Evolutionary conservation across 1,140 invertebrate species (phyloP).

Genomic region (Aporrectodea caliginosa): DNA sequence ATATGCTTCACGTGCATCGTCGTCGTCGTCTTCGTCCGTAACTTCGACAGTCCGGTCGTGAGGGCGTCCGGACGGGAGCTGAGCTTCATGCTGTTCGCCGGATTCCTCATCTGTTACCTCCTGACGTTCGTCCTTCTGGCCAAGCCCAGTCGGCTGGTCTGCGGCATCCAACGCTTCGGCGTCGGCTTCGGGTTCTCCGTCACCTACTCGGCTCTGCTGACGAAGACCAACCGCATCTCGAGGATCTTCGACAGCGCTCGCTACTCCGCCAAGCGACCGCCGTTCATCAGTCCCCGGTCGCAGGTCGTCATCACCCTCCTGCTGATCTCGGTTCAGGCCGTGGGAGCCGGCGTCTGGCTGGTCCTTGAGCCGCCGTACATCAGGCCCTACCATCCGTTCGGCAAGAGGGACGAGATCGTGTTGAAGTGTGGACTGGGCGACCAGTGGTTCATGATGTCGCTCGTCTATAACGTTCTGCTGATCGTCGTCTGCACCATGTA

Average conservation of each 20-base stretch:
- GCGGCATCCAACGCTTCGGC: slow-evolving; percentile 64
- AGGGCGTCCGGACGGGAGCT: slow-evolving; percentile 54
- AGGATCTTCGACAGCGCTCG: slow-evolving; percentile 71
- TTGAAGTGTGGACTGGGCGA: slow-evolving; percentile 76
- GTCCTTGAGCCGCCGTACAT: slow-evolving; percentile 77
- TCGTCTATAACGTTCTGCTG: slow-evolving; percentile 48
- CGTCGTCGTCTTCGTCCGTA: slow-evolving; percentile 60
- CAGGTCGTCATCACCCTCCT: slow-evolving; percentile 71
- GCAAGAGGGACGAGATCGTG: slow-evolving; percentile 82
- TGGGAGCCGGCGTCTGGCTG: slow-evolving; percentile 79
- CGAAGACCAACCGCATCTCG: slow-evolving; percentile 73
- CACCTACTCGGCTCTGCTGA: slow-evolving; percentile 71
- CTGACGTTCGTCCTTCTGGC: slow-evolving; percentile 51
- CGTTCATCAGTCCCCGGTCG: slow-evolving; percentile 87
- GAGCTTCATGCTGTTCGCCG: slow-evolving; percentile 52
- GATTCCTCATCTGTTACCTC: slow-evolving; percentile 53
- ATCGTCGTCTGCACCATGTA: slow-evolving; percentile 67
- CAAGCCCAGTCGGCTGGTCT: slow-evolving; percentile 62
- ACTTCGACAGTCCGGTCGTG: slow-evolving; percentile 58
- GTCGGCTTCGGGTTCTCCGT: slow-evolving; percentile 68
- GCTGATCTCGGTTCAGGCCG: slow-evolving; percentile 23
- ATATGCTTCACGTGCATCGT: slow-evolving; percentile 49
- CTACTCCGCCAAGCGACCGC: slow-evolving; percentile 78
- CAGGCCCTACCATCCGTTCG: slow-evolving; percentile 79
- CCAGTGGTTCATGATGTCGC: slow-evolving; percentile 32